phyloP scores from a whole-genome alignment of 2,888 invertebrate genomes.

The Loripinus fragilis region DNA sequence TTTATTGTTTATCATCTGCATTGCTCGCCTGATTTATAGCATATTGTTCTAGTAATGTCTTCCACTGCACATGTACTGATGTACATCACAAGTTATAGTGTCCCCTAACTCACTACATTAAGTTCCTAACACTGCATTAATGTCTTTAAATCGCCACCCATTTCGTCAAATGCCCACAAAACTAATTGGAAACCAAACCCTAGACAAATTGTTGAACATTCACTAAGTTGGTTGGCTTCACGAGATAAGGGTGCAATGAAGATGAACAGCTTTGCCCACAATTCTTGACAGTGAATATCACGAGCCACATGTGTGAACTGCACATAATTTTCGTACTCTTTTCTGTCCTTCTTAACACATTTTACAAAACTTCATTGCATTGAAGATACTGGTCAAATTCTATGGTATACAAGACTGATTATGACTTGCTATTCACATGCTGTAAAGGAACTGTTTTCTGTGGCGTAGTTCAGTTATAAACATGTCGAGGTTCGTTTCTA shows the following conservation, averaged over 20 bases:
- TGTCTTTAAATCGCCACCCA: conserved; percentile 6
- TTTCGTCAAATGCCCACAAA: conserved; percentile 17
- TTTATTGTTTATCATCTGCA: too few species aligned
- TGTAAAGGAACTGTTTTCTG: background rate
- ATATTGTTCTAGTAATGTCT: background rate
- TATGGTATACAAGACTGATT: too few species aligned
- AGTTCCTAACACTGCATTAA: conserved; percentile 11
- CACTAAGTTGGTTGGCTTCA: background rate
- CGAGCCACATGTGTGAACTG: too few species aligned
- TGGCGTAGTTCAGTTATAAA: background rate
- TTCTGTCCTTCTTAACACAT: too few species aligned
- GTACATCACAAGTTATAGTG: background rate
- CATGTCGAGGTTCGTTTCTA: conserved; percentile 12
- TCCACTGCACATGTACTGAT: background rate
- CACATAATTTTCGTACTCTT: too few species aligned
- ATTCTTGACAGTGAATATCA: too few species aligned
- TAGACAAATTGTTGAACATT: conserved; percentile 10
- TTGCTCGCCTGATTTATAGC: background rate
- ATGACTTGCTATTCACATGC: too few species aligned
- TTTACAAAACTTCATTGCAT: too few species aligned
- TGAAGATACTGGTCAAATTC: too few species aligned
- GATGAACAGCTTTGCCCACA: too few species aligned
- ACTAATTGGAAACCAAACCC: conserved; percentile 9
- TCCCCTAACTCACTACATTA: too few species aligned
- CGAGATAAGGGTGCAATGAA: too few species aligned